phyloP scores from a whole-genome alignment of 2,888 invertebrate genomes.

The Limnephilus auricula region DNA sequence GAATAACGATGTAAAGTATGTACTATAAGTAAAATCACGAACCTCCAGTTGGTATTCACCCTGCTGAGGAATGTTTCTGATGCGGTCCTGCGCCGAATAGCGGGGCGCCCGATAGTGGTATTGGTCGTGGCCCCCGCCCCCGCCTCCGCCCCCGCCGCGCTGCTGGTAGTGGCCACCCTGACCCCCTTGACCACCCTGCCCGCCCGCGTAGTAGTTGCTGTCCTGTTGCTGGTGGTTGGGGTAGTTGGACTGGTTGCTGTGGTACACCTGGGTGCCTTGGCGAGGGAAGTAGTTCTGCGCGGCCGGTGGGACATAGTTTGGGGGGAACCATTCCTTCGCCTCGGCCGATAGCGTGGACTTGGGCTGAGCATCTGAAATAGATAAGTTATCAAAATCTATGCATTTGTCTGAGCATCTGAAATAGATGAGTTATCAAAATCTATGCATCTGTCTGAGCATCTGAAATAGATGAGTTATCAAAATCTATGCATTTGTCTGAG shows the following conservation, averaged over 20 bases:
- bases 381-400: background rate
- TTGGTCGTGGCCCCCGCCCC: conserved; percentile 39
- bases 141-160: background rate
- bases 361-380: conserved; percentile 60
- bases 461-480: background rate
- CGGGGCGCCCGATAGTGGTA: conserved; percentile 56
- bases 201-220: conserved; percentile 44
- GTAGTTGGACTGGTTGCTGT: conserved; percentile 51
- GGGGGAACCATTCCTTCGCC: conserved; percentile 80
- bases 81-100: conserved; percentile 70
- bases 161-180: conserved; percentile 57
- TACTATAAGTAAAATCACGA: background rate
- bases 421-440: background rate
- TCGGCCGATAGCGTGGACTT: conserved; percentile 77
- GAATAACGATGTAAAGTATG: too few relatives aligned
- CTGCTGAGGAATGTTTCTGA: conserved; percentile 73
- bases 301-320: conserved; percentile 72
- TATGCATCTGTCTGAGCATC: too few relatives aligned
- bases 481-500: background rate
- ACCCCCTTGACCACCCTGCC: conserved; percentile 64
- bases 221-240: conserved; percentile 44
- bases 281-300: conserved; percentile 68
- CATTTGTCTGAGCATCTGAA: too few relatives aligned
- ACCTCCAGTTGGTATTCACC: conserved; percentile 66
- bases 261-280: conserved; percentile 52